A percentile compares a stretch with the other conserved stretches of the same genome.
phyloP scores from a whole-genome alignment of 1,140 invertebrate genomes.

The Melitaea cinxia region DNA sequence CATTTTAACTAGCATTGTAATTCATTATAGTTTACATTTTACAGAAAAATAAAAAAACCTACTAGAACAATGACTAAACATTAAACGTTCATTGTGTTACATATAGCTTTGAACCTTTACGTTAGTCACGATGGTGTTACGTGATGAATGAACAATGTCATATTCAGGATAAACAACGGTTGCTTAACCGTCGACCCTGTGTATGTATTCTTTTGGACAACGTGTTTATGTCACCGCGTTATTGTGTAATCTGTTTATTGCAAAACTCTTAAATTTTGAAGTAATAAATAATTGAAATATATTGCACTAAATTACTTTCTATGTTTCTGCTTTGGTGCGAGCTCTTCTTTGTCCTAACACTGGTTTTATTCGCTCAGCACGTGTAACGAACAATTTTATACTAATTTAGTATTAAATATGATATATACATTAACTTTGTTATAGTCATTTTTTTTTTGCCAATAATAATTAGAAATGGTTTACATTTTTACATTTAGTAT shows the following conservation, averaged over 20 bases:
- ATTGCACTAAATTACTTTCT: too few species aligned
- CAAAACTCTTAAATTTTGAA: too few species aligned
- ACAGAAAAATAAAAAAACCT: neutral
- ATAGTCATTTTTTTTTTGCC: too few species aligned
- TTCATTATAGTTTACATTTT: neutral
- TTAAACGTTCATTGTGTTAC: constrained; percentile 9
- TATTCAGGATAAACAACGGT: constrained; percentile 1
- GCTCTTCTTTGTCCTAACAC: too few species aligned
- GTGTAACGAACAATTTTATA: too few species aligned
- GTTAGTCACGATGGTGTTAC: neutral
- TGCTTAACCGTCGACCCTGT: neutral
- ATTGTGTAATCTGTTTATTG: neutral
- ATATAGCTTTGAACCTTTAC: neutral
- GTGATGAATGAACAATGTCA: constrained; percentile 2
- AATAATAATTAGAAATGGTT: too few species aligned
- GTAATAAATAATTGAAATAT: too few species aligned
- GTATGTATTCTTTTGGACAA: neutral
- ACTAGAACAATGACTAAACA: constrained; percentile 14
- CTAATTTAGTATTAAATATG: too few species aligned
- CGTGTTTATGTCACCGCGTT: neutral
- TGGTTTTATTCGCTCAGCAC: too few species aligned
- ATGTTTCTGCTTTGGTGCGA: too few species aligned
- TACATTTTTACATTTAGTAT: too few species aligned
- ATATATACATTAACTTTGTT: too few species aligned
- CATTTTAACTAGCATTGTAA: neutral